Evolutionary conservation across 2,888 invertebrate genomes (phyloP).

Genomic region (Lasiommata megera): DNA sequence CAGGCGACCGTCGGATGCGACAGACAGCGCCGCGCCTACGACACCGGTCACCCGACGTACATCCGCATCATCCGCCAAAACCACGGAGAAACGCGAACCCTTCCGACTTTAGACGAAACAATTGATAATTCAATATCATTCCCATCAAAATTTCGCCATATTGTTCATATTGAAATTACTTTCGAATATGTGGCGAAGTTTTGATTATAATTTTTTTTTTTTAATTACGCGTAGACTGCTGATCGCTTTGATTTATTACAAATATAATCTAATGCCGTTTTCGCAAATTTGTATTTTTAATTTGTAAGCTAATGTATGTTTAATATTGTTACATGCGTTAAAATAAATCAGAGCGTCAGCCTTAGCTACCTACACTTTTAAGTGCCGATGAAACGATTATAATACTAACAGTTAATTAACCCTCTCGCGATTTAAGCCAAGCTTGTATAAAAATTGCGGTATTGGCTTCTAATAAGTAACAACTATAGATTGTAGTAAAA

Average conservation of each 20-base stretch:
- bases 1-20: conserved; percentile 85
- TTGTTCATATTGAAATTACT: conserved; percentile 14
- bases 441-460: conserved; percentile 69
- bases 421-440: conserved; percentile 74
- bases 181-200: conserved; percentile 28
- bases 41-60: conserved; percentile 66
- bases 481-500: conserved; percentile 73
- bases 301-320: conserved; percentile 33
- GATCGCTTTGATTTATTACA: conserved; percentile 49
- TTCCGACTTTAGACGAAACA: conserved; percentile 84
- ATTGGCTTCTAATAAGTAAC: conserved; percentile 70
- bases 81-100: conserved; percentile 84
- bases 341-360: conserved; percentile 47
- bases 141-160: conserved; percentile 30
- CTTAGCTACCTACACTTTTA: conserved; percentile 41
- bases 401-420: conserved; percentile 72
- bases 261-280: conserved; percentile 34
- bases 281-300: conserved; percentile 26
- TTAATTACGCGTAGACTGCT: conserved; percentile 41
- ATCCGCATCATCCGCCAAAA: conserved; percentile 65
- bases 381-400: conserved; percentile 57
- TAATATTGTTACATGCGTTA: conserved; percentile 22
- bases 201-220: conserved; percentile 12
- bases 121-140: conserved; percentile 25
- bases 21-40: conserved; percentile 82